Evolutionary conservation across 2,797 vertebrate genomes (phyloP).

Genomic region (Halcyon chelicuti): DNA sequence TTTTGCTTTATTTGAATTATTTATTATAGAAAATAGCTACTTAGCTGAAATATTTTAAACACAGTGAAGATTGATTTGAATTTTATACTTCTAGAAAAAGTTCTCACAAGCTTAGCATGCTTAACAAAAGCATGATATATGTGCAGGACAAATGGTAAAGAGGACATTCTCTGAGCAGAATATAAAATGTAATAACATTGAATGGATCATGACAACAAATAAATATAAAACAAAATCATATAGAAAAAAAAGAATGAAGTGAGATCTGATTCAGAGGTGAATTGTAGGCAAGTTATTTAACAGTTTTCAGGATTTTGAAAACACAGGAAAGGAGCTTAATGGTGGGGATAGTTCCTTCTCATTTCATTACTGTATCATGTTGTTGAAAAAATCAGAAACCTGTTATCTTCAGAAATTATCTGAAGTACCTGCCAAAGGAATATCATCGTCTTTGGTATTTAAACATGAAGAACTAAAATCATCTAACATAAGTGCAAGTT

Average conservation of each 20-base stretch:
- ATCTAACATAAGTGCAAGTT: fast-evolving
- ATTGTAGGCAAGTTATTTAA: not conserved
- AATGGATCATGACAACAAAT: not conserved
- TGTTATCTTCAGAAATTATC: not conserved
- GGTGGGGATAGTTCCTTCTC: not conserved
- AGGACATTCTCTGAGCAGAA: not conserved
- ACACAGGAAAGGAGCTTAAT: not conserved
- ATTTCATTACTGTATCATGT: not conserved
- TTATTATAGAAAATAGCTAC: not conserved
- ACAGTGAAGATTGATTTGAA: not conserved
- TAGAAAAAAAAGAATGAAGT: not conserved
- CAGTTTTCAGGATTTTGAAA: not conserved
- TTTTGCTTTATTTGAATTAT: not conserved
- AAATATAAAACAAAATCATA: not conserved
- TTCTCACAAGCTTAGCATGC: not conserved
- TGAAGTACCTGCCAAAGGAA: not conserved
- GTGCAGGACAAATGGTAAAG: not conserved
- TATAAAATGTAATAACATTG: not conserved
- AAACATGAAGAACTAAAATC: not conserved
- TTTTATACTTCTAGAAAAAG: not conserved
- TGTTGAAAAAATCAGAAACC: not conserved
- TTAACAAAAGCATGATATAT: not conserved
- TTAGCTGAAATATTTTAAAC: not conserved
- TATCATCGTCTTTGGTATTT: not conserved
- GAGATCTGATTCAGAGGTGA: not conserved